phyloP scores from a whole-genome alignment of 2,888 invertebrate genomes.

The Muschampia plurimacula region DNA sequence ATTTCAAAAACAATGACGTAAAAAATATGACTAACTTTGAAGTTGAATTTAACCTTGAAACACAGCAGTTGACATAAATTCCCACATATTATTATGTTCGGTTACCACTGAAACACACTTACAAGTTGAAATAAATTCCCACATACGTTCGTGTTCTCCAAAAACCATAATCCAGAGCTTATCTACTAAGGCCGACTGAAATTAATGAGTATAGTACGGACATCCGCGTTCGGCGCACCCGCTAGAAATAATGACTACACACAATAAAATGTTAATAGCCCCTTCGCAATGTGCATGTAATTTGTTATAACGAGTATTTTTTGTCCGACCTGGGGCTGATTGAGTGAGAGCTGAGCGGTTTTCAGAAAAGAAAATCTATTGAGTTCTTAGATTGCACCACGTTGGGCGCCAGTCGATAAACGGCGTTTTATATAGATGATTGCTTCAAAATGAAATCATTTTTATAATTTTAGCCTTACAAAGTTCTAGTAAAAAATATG shows the following conservation, averaged over 20 bases:
- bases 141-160: conserved; percentile 2
- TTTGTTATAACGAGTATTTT: conserved; percentile 24
- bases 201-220: conserved; percentile 44
- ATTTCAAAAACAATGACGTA: too few species aligned
- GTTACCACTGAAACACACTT: background rate
- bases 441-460: too few species aligned
- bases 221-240: conserved; percentile 40
- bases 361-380: conserved; percentile 27
- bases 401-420: conserved; percentile 23
- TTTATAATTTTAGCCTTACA: too few species aligned
- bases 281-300: conserved; percentile 20
- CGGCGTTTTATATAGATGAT: background rate
- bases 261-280: conserved; percentile 30
- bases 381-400: conserved; percentile 4
- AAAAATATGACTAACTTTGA: background rate
- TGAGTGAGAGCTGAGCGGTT: conserved; percentile 13
- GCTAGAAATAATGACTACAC: conserved; percentile 20
- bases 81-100: background rate
- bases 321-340: conserved; percentile 19
- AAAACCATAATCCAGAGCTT: conserved; percentile 23
- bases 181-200: conserved; percentile 43
- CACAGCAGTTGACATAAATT: background rate
- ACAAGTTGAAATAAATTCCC: background rate
- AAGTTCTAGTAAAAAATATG: too few species aligned
- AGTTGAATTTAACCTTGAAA: background rate